These are phyloP conservation scores for Phoeniculus purpureus DNA, from an alignment of 2,797 vertebrate species.

Conservation along the genomic window DNA sequence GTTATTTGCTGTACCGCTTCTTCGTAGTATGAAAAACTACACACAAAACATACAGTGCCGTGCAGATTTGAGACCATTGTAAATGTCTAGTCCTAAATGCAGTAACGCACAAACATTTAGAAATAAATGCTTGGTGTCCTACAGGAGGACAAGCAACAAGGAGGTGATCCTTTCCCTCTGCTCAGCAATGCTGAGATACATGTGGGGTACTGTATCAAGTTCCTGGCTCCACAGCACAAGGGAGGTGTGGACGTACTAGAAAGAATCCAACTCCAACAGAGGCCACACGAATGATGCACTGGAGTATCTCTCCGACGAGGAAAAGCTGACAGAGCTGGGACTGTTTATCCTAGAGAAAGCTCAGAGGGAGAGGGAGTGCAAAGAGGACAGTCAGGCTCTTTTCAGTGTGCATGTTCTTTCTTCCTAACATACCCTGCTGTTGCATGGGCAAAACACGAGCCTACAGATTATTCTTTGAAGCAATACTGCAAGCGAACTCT, in stretches of 20 bases:
- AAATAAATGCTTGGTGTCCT: background rate
- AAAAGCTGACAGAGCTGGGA: background rate
- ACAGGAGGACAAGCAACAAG: background rate
- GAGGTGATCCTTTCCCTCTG: background rate
- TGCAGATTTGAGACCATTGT: background rate
- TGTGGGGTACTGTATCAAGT: no score
- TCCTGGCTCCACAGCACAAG: background rate
- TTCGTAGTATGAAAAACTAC: background rate
- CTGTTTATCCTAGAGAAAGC: no score
- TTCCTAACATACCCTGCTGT: background rate
- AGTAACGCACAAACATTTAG: background rate
- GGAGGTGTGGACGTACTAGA: background rate
- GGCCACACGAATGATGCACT: no score
- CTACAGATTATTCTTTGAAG: background rate
- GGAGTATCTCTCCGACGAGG: background rate
- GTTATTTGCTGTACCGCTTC: background rate
- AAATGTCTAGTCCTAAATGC: background rate
- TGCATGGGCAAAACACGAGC: background rate
- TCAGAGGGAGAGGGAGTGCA: no score
- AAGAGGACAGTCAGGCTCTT: background rate
- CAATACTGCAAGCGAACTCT: background rate
- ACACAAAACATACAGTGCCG: background rate
- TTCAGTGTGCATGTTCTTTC: background rate
- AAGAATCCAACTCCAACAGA: background rate
- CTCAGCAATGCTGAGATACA: background rate